These are phyloP conservation scores for Darevskia mixta DNA, from an alignment of 2,797 vertebrate species.

Conservation along the genomic window DNA sequence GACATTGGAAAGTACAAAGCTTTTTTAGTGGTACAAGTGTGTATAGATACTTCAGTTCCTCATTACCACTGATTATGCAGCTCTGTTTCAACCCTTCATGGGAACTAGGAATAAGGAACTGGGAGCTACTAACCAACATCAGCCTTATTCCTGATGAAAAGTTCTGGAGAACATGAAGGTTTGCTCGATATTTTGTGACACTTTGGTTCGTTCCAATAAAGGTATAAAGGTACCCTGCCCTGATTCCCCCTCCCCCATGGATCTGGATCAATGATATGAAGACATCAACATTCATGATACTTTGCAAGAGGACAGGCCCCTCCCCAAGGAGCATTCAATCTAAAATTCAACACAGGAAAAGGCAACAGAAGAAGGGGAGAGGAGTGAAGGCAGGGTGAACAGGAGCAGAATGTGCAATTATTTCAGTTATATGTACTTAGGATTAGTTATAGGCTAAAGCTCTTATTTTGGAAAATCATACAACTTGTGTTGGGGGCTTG, in stretches of 20 bases:
- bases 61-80: background rate
- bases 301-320: background rate
- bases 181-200: no score
- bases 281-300: background rate
- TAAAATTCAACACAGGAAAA: background rate
- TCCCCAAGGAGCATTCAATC: background rate
- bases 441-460: background rate
- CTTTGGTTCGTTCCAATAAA: no score
- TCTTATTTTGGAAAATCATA: background rate
- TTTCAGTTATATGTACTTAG: background rate
- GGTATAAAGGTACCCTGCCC: no score
- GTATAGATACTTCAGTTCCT: background rate
- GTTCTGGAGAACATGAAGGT: no score
- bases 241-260: no score
- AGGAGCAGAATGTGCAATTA: background rate
- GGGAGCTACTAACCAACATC: background rate
- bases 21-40: background rate
- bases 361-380: background rate
- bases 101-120: background rate
- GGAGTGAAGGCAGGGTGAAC: background rate
- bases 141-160: background rate
- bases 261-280: background rate
- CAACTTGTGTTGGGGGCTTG: background rate
- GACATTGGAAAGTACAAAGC: background rate
- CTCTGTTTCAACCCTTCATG: background rate